Evolutionary conservation across 1,140 invertebrate genomes (phyloP).

Genomic region (Muscidifurax raptorellus): DNA sequence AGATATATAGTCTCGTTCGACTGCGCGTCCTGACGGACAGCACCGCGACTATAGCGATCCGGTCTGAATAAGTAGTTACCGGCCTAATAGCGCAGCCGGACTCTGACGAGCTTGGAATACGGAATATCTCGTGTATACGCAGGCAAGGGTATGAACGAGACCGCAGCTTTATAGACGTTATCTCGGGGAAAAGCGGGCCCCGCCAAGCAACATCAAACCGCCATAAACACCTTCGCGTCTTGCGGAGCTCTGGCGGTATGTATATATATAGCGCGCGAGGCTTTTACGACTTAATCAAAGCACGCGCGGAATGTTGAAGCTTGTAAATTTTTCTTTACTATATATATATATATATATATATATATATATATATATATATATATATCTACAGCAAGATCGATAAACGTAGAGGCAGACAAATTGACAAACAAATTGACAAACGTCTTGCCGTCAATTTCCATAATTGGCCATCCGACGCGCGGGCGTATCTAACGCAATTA

Average conservation of each 20-base stretch:
- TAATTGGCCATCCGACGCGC: not conserved
- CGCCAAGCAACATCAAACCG: constrained; percentile 56
- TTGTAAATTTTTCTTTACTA: too few species aligned
- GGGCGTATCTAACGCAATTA: constrained; percentile 23
- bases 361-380: too few species aligned
- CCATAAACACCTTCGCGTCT: constrained; percentile 58
- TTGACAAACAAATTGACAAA: constrained; percentile 5
- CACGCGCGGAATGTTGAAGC: not conserved
- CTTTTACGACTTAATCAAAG: constrained; percentile 45
- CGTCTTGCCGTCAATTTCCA: not conserved
- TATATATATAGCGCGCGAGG: not conserved
- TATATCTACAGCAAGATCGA: too few species aligned
- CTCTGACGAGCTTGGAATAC: constrained; percentile 69
- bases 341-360: too few species aligned
- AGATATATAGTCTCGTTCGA: not conserved
- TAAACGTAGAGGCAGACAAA: too few species aligned
- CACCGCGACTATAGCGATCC: constrained; percentile 61
- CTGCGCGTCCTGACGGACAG: constrained; percentile 38
- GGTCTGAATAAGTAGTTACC: constrained; percentile 74
- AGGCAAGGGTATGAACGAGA: not conserved
- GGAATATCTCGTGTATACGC: constrained; percentile 56
- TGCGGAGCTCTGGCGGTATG: too few species aligned
- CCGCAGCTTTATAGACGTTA: not conserved
- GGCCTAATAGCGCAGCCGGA: constrained; percentile 69
- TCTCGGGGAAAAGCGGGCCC: constrained; percentile 1